Evolutionary conservation across 2,888 invertebrate species (phyloP), one percentile per base, ranked within the genome.

Genomic region (Epinotia ramella): DNA sequence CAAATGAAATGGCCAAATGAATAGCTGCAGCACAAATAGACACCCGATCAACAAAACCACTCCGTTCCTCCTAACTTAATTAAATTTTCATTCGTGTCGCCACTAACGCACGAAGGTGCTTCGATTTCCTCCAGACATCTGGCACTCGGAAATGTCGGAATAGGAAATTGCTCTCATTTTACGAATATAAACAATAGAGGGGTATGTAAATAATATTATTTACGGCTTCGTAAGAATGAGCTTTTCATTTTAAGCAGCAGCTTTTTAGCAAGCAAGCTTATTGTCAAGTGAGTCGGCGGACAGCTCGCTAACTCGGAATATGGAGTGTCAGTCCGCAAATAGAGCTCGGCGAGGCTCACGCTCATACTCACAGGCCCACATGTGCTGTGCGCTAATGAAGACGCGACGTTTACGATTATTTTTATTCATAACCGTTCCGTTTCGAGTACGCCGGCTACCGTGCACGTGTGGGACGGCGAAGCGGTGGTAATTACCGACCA

Each of bases 131-230:
- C 13, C 28, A 56, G 60, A 82, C 82, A 78, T 81, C 16, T 33
- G 28, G 28, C 84, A 83, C 83, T 79, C 82, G 82, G 53, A 53
- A 53, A 53, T n/a, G 53, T 53, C 81, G 80, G 81, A 81, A 85
- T 80, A 82, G 87, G 84, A 87, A 87, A 88, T 88, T 85, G 85
- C 81, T 86, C 84, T 84, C 79, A 86, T 86, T 88, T 87, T 87
- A 87, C 82, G 83, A 80, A 83, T 81, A 78, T 78, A 84, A 85
- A 86, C 84, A 86, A 83, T 81, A 78, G 80, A 77, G 67, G 3
- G 72, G 79, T 33, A 78, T 78, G 81, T 80, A 84, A 86, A 85
- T 84, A 85, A 84, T 82, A 81, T 84, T 79, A 83, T 84, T 82
- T 73, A 79, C 77, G 78, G 74, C 79, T 65, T 77, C 79, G 76